Conservation (phyloP, 2,113 vertebrate genomes). For the Tympanuchus pallidicinctus region DNA sequence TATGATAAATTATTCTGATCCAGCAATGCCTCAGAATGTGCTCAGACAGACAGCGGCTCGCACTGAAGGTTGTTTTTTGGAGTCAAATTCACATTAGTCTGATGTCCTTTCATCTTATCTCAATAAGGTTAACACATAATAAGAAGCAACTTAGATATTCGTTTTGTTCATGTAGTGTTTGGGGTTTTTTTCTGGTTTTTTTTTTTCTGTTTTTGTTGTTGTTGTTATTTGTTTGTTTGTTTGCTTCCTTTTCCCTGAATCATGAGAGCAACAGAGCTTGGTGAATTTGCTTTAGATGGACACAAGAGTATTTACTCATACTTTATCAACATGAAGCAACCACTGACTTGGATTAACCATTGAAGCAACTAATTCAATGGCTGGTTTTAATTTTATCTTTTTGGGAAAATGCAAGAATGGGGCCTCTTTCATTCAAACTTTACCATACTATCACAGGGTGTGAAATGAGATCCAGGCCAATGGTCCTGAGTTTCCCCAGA, state of each 20-base stretch:
- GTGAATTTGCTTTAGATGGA: not conserved
- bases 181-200: not conserved
- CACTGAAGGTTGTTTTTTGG: not conserved
- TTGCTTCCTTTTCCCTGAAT: not conserved
- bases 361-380: not conserved
- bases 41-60: not conserved
- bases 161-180: accelerated
- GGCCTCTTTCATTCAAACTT: not conserved
- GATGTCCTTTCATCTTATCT: not conserved
- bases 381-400: not conserved
- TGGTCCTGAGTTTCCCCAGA: not conserved
- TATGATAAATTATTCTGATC: not conserved
- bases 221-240: not conserved
- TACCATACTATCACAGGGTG: not conserved
- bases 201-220: too few relatives aligned
- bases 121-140: not conserved
- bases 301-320: not conserved
- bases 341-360: not conserved
- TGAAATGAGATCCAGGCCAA: not conserved
- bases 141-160: not conserved
- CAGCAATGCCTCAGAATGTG: not conserved
- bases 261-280: not conserved
- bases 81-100: not conserved
- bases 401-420: not conserved
- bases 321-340: not conserved